phyloP scores from a whole-genome alignment of 2,113 vertebrate species.

The Numenius arquata region DNA sequence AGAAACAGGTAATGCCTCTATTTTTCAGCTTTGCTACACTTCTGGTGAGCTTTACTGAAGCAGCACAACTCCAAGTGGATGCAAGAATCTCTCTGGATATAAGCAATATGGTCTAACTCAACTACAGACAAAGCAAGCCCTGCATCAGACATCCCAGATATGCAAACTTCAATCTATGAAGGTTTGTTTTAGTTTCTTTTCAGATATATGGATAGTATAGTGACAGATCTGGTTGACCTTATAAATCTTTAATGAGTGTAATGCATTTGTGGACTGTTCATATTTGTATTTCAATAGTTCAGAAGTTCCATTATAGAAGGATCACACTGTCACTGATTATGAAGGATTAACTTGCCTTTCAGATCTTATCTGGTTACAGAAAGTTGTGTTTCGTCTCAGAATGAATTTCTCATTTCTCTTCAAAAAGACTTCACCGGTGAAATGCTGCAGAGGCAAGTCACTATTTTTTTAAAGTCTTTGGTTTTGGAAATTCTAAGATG shows the following conservation, averaged over 20 bases:
- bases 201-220: neutral
- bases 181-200: neutral
- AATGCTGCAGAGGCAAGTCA: neutral
- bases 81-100: neutral
- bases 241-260: neutral
- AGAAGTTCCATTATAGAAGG: neutral
- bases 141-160: neutral
- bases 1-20: neutral
- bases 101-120: neutral
- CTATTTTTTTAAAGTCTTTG: neutral
- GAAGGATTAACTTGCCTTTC: neutral
- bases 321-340: neutral
- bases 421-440: neutral
- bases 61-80: neutral
- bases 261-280: neutral
- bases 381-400: neutral
- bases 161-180: neutral
- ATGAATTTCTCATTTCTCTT: neutral
- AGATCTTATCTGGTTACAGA: neutral
- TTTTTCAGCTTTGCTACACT: neutral
- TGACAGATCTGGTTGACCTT: neutral
- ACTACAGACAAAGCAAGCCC: neutral
- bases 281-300: neutral
- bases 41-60: neutral
- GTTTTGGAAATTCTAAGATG: neutral